phyloP scores from a whole-genome alignment of 2,113 vertebrate species.

The Cyphotilapia sp. region DNA sequence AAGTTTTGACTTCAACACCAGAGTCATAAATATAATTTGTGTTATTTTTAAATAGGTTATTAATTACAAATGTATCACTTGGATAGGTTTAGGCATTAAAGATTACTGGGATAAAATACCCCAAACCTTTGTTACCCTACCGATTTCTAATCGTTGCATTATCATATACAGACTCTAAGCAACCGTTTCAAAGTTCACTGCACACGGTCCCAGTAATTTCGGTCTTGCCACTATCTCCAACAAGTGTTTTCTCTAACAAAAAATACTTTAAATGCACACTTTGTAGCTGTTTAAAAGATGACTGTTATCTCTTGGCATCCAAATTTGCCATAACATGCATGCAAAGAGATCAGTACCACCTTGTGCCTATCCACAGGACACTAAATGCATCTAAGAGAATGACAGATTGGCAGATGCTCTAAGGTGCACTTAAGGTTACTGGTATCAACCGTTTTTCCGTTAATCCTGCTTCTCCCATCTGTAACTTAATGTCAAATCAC shows the following conservation, averaged over 20 bases:
- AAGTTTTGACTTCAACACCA: neutral
- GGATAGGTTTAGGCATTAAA: neutral
- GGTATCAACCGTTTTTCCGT: neutral
- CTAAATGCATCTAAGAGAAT: neutral
- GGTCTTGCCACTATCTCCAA: neutral
- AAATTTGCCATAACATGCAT: fast-evolving
- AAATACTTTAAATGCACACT: neutral
- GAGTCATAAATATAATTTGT: fast-evolving
- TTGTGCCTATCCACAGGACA: fast-evolving
- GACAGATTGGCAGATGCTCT: neutral
- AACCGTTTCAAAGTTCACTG: neutral
- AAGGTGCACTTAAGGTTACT: neutral
- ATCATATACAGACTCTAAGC: fast-evolving
- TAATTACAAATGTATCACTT: neutral
- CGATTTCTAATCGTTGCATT: fast-evolving
- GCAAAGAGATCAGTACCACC: fast-evolving
- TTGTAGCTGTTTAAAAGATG: neutral
- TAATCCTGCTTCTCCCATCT: constrained; percentile 21
- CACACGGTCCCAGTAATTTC: fast-evolving
- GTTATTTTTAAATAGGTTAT: neutral
- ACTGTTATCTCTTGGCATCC: neutral
- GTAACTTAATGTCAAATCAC: neutral
- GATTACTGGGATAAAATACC: neutral
- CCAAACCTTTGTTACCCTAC: neutral
- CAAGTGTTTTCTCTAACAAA: neutral